Base-by-base conservation (phyloP, 2,888 invertebrate species). In the Chymomyza amoena region DNA sequence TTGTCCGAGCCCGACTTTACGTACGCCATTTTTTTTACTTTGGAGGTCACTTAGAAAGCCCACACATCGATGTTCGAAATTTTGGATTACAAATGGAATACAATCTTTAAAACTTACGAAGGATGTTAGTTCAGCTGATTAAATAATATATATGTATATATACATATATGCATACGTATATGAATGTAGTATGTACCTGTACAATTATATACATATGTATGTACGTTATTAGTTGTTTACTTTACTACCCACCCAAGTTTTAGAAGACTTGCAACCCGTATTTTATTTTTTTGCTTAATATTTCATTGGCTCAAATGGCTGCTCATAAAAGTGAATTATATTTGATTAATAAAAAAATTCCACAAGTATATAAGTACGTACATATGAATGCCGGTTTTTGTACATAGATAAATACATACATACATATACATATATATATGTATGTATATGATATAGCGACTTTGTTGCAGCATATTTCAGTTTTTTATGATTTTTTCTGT, bases 401-500 rank as follows among this genome's bases (percentile, higher is more conserved):
- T n/a, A 20, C 18, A 20, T 54, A 20, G 4, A n/a, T 54, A 20
- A 18, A n/a, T 52, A 16, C 16, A 16, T 52, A 16, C 13, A 4
- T 7, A 20, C 15, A n/a, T 18, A 20, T 52, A n/a, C 52, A 15
- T 15, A n/a, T 52, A 28, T n/a, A n/a, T n/a, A n/a, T n/a, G n/a
- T n/a, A n/a, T n/a, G 52, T 52, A 13, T 7, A n/a, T 54, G 7
- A n/a, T 54, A 9, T 5, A 66, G 66, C 72, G 60, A 67, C 66
- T 66, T 70, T 72, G 72, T 67, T 71, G 72, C 68, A 72, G 68
- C 15, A 10, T 57, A 20, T 57, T 18, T 57, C 15, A 57, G 60
- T 68, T 72, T 73, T 73, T 73, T 72, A 73, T 61, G 72, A 64
- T 64, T 61, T 20, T 56, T 56, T 56, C 20, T 18, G 61, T 18